These are phyloP conservation scores for Piprites chloris DNA, from an alignment of 2,113 vertebrate species.

Conservation along the genomic window DNA sequence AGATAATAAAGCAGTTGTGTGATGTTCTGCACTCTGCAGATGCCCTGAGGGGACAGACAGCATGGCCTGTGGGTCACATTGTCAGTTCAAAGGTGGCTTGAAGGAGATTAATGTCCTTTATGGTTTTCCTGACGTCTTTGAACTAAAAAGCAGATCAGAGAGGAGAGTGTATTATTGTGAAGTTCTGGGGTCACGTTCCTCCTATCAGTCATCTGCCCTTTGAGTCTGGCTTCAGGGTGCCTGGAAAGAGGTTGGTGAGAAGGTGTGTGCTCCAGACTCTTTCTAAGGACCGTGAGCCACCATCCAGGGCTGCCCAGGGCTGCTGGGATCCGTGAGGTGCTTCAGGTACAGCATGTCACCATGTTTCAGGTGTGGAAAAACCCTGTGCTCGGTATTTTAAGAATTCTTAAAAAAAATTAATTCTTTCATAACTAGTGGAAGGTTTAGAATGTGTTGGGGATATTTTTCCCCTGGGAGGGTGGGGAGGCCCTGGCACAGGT, in stretches of 20 bases:
- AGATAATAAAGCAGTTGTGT: constrained; percentile 6
- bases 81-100: background rate
- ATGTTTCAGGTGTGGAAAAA: background rate
- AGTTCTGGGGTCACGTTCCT: background rate
- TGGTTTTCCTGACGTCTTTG: background rate
- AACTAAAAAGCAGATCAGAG: background rate
- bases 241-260: background rate
- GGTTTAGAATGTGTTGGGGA: background rate
- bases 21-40: background rate
- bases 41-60: constrained; percentile 6
- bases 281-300: rapidly evolving
- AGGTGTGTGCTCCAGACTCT: background rate
- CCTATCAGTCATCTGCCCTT: background rate
- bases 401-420: background rate
- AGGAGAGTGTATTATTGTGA: background rate
- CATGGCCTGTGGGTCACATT: background rate
- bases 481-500: background rate
- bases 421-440: background rate
- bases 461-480: background rate
- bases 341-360: background rate
- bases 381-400: background rate
- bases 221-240: background rate
- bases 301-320: rapidly evolving
- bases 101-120: background rate
- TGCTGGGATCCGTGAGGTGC: background rate